Evolutionary conservation across 2,888 invertebrate species (phyloP).

Genomic region (Octodonta nipae): DNA sequence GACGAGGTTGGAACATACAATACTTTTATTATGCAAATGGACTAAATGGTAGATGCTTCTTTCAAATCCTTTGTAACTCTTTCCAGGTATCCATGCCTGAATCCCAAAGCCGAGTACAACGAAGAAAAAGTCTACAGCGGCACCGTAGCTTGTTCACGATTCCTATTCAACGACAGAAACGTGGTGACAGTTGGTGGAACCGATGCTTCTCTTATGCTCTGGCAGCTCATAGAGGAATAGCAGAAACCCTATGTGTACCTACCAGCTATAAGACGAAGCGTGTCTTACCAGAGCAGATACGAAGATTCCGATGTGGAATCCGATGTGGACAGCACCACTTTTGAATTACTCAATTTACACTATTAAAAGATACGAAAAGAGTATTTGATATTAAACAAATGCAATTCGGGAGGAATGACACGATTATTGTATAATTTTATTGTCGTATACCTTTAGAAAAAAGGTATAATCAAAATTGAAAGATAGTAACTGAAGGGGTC

Average conservation of each 20-base stretch:
- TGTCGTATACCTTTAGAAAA: too few relatives aligned
- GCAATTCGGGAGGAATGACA: too few relatives aligned
- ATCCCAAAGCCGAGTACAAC: conserved; percentile 74
- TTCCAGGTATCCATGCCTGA: conserved; percentile 69
- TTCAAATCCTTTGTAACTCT: not conserved
- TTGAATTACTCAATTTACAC: conserved; percentile 28
- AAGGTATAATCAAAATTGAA: too few relatives aligned
- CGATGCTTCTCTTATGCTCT: conserved; percentile 81
- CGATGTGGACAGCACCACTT: conserved; percentile 28
- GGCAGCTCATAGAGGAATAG: conserved; percentile 76
- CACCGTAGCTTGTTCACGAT: conserved; percentile 63
- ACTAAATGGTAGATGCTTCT: not conserved
- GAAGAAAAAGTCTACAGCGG: conserved; percentile 81
- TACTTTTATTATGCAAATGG: too few relatives aligned
- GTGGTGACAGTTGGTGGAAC: conserved; percentile 75
- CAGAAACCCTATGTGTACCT: conserved; percentile 24
- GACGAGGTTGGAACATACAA: too few relatives aligned
- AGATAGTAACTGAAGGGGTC: too few relatives aligned
- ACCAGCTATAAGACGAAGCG: conserved; percentile 11
- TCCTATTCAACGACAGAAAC: conserved; percentile 75
- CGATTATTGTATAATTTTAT: too few relatives aligned
- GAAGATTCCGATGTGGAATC: conserved; percentile 19
- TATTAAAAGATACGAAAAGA: too few relatives aligned
- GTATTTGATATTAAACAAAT: too few relatives aligned
- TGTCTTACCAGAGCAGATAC: conserved; percentile 5